Evolutionary conservation across 30 jellyfish, hydroid and myxozoan species (phyloP).

Genomic region (Hydractinia echinata): DNA sequence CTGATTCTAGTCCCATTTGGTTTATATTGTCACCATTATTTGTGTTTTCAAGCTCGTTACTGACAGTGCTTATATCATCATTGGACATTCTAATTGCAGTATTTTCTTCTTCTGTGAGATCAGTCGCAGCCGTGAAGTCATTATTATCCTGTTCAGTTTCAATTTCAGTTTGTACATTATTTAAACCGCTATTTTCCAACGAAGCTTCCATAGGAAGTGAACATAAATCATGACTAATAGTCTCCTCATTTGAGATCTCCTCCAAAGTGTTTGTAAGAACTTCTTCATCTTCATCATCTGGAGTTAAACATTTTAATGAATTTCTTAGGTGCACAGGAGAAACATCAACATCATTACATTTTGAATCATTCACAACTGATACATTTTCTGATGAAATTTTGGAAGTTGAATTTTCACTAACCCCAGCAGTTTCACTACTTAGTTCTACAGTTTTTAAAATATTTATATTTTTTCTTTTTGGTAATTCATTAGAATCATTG

Average conservation of each 20-base stretch:
- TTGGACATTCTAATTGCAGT: no score
- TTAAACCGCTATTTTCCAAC: no score
- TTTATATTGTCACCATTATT: not conserved
- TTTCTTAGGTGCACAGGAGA: not conserved
- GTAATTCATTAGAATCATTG: not conserved
- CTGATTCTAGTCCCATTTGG: conserved; percentile 30
- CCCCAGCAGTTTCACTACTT: no score
- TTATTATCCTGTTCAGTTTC: no score
- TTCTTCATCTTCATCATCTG: conserved; percentile 17
- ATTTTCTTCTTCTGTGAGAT: not conserved
- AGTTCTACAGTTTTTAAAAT: not conserved
- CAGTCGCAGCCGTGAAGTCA: no score
- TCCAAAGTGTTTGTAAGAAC: not conserved
- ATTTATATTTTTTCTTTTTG: not conserved
- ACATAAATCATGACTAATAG: not conserved
- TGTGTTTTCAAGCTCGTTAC: no score
- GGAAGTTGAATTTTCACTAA: no score
- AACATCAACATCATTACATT: not conserved
- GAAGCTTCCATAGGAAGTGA: no score
- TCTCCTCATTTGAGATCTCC: not conserved
- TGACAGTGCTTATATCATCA: no score
- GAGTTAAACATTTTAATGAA: conserved; percentile 24
- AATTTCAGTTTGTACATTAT: no score
- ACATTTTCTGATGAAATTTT: no score
- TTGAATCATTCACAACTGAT: no score